A percentile compares a stretch with the other conserved stretches of the same genome.
Conservation (phyloP, 2,113 vertebrate genomes). For the Australoheros scitulus region DNA sequence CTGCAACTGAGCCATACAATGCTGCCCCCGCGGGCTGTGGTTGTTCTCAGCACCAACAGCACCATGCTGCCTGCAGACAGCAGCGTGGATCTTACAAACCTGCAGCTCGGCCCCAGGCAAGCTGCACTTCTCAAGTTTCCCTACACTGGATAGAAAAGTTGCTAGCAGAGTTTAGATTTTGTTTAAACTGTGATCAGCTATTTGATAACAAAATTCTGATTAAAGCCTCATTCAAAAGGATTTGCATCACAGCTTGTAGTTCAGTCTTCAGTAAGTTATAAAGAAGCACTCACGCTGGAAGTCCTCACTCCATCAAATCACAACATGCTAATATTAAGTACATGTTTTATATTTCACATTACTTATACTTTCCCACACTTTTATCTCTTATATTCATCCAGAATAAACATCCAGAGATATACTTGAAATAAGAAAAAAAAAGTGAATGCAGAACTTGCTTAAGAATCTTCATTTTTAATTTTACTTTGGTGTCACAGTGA, state of each 20-base stretch:
- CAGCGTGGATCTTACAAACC: slow-evolving; percentile 41
- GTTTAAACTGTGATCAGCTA: neutral
- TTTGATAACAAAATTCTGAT: too few relatives aligned
- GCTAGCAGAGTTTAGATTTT: neutral
- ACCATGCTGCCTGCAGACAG: neutral
- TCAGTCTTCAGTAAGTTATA: neutral
- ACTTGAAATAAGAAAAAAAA: neutral
- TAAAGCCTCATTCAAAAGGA: neutral
- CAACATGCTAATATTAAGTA: neutral
- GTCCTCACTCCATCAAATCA: too few relatives aligned
- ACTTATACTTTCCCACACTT: neutral
- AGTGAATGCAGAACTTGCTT: neutral
- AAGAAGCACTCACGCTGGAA: too few relatives aligned
- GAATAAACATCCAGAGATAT: neutral
- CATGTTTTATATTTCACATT: neutral
- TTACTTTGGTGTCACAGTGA: neutral
- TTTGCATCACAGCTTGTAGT: neutral
- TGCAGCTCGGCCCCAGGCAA: slow-evolving; percentile 74
- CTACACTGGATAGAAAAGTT: slow-evolving; percentile 67
- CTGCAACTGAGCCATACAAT: neutral
- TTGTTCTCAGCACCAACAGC: slow-evolving; percentile 77
- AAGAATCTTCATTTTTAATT: neutral
- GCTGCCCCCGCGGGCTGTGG: slow-evolving; percentile 51
- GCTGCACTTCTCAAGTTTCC: slow-evolving; percentile 81
- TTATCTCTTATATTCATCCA: neutral